phyloP scores from a whole-genome alignment of 1,140 invertebrate genomes.

The Rhopalosiphum padi region DNA sequence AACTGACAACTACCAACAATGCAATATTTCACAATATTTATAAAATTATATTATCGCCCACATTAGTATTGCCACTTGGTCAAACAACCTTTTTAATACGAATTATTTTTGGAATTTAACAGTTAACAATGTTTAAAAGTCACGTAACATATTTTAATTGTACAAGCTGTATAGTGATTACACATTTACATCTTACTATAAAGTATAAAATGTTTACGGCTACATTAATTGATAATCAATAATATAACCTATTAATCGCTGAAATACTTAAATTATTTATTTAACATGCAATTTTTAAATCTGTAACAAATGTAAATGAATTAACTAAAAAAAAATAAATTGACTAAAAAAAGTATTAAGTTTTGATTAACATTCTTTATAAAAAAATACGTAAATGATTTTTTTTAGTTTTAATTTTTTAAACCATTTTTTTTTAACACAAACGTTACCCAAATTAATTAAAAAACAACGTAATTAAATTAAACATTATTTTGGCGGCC shows the following conservation, averaged over 20 bases:
- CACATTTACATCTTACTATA: neutral
- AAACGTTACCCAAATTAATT: neutral
- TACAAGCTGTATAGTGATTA: neutral
- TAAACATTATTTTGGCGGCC: neutral
- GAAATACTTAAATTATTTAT: neutral
- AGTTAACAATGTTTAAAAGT: neutral
- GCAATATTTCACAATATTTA: slow-evolving; percentile 56
- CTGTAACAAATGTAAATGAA: neutral
- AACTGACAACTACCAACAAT: slow-evolving; percentile 52
- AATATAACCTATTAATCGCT: neutral
- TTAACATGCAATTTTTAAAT: neutral
- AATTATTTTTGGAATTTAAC: neutral
- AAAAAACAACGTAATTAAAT: neutral
- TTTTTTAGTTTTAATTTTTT: neutral
- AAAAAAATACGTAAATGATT: too few relatives aligned
- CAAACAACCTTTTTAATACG: neutral
- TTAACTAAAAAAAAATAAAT: too few relatives aligned
- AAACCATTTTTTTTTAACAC: neutral
- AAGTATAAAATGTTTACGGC: neutral
- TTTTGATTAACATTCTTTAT: neutral
- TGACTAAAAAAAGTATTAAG: neutral
- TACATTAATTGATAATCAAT: neutral
- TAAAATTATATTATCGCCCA: slow-evolving; percentile 49
- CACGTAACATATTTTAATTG: neutral
- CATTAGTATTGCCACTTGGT: neutral